phyloP scores from a whole-genome alignment of 2,797 vertebrate species.

The Onychomys arenicola region DNA sequence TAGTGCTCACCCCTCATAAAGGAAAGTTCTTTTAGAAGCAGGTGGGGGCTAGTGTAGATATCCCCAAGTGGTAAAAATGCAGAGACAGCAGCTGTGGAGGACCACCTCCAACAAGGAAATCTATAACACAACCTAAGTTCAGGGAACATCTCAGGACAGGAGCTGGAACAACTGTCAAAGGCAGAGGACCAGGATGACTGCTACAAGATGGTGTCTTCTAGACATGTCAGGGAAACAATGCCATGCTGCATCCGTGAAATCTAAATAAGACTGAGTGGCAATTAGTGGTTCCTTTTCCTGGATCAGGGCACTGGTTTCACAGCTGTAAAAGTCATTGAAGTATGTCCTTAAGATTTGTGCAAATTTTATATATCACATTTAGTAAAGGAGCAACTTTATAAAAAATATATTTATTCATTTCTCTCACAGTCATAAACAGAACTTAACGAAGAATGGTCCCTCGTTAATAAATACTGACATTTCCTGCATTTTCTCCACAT shows the following conservation, averaged over 20 bases:
- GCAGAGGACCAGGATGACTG: neutral
- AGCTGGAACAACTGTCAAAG: neutral
- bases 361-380: neutral
- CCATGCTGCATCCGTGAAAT: neutral
- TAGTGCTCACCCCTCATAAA: neutral
- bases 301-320: neutral
- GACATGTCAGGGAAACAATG: neutral
- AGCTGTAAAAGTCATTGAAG: neutral
- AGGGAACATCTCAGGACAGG: neutral
- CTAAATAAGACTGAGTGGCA: neutral
- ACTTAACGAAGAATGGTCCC: neutral
- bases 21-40: neutral
- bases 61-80: neutral
- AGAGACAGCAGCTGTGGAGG: neutral
- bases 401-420: neutral
- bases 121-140: neutral
- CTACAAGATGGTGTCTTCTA: neutral
- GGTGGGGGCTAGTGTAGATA: too few species aligned
- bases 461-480: conserved; percentile 28
- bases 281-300: neutral
- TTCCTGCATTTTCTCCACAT: neutral
- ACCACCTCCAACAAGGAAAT: neutral
- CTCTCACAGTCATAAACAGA: neutral
- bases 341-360: neutral
- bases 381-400: neutral